Evolutionary conservation across 30 jellyfish, hydroid and myxozoan genomes (phyloP), one percentile per base, ranked within the genome.

Genomic region (Turritopsis rubra): DNA sequence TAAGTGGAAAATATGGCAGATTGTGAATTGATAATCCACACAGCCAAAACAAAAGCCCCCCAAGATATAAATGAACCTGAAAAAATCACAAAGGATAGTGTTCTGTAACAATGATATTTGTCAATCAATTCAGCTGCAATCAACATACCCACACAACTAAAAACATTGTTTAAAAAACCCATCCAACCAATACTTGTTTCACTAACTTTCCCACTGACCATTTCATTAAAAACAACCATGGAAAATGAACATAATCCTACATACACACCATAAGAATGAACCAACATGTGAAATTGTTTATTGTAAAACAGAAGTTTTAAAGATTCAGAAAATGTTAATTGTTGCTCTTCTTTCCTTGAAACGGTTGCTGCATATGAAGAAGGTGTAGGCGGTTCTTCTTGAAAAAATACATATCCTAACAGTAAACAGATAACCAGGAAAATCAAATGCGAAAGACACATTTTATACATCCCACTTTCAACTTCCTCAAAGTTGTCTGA

Each of bases 281-380:
- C 65, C 80, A 91, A 75, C 30, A 91, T 52, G 41, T 23, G 54
- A 75, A 85, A 91, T 28, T 85, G 74, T 70, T 79, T 83, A 85
- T 85, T 82, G 52, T 52, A 72, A 68, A 87, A 75, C 4, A 91
- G 91, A 68, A 54, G 81, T 53, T 23, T 75, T 73, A 91, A 18
- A 1, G 92, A 79, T 16, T 80, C 53, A 5, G 60, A 31, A 28
- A 91, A 75, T 8, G 91, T 52, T 25, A 70, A 66, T 8, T 84
- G 88, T 7, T 27, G 8, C 23, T 71, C 84, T 52, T 73, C 85
- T 71, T 90, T 65, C 28, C 74, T 29, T 54, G 93, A 53, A 27
- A 89, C 31, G 22, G 93, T 93, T 41, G 85, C 90, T 19, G 95
- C 92, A 52, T 90, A 84, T 27, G 96, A 91, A 19, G 96, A 91